Evolutionary conservation across 2,113 vertebrate species (phyloP).

Genomic region (Psettodes erumei): DNA sequence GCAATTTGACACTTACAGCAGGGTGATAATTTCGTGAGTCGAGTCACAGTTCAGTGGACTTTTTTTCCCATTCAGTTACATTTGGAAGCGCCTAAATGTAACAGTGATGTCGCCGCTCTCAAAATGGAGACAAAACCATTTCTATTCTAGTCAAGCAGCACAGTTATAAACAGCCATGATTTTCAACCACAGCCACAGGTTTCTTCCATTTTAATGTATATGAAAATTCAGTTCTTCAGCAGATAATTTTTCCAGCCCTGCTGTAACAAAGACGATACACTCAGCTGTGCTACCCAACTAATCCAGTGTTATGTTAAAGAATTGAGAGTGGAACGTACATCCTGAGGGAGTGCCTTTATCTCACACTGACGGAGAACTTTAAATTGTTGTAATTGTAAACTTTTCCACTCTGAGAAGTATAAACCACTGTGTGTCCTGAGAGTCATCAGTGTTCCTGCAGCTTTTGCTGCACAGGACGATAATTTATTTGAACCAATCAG

Average conservation of each 20-base stretch:
- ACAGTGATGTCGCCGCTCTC: neutral
- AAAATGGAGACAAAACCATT: neutral
- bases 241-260: neutral
- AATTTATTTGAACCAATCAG: slow-evolving; percentile 21
- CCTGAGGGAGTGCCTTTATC: neutral
- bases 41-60: neutral
- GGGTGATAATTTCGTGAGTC: neutral
- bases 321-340: neutral
- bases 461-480: slow-evolving; percentile 5
- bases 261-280: neutral
- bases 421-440: neutral
- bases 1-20: neutral
- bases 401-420: too few relatives aligned
- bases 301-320: neutral
- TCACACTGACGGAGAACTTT: neutral
- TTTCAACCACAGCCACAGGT: neutral
- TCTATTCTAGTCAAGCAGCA: neutral
- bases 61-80: neutral
- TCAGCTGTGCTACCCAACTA: neutral
- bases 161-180: neutral
- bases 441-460: neutral
- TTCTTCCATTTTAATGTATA: neutral
- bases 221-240: neutral
- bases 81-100: neutral
- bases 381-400: neutral